Conservation (phyloP, 2,797 vertebrate genomes). For the Staurois parvus region DNA sequence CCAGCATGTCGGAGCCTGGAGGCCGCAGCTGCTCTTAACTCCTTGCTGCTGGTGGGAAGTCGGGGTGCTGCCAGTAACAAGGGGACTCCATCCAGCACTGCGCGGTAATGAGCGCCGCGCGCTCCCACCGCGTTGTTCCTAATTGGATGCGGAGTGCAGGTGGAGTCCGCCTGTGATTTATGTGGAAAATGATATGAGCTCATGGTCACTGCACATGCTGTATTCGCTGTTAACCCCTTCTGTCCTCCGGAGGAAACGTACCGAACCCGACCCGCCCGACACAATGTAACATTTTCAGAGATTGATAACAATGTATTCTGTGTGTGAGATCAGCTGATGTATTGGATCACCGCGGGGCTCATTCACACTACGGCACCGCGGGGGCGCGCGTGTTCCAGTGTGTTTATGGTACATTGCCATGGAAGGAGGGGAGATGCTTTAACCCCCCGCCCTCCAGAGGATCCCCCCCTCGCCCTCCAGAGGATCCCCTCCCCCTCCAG, state of each 20-base stretch:
- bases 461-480: too few species aligned
- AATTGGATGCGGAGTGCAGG: conserved; percentile 55
- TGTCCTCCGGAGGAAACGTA: too few species aligned
- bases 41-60: conserved; percentile 20
- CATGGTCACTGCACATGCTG: not conserved
- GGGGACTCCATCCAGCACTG: not conserved
- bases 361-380: too few species aligned
- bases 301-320: too few species aligned
- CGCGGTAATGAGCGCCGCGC: conserved; percentile 26
- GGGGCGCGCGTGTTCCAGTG: too few species aligned
- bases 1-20: conserved; percentile 3
- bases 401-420: too few species aligned
- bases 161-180: conserved; percentile 50
- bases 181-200: conserved; percentile 52
- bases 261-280: too few species aligned
- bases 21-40: conserved; percentile 57
- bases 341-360: too few species aligned
- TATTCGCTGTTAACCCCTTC: conserved; percentile 3
- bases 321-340: too few species aligned
- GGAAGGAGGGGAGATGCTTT: too few species aligned
- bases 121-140: conserved; percentile 3
- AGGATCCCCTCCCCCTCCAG: too few species aligned
- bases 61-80: conserved; percentile 24
- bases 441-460: too few species aligned
- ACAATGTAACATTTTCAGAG: not conserved